These are phyloP conservation scores for Astropecten irregularis DNA, from an alignment of 53 echinoderm and acorn worm genomes.

Conservation along the genomic window DNA sequence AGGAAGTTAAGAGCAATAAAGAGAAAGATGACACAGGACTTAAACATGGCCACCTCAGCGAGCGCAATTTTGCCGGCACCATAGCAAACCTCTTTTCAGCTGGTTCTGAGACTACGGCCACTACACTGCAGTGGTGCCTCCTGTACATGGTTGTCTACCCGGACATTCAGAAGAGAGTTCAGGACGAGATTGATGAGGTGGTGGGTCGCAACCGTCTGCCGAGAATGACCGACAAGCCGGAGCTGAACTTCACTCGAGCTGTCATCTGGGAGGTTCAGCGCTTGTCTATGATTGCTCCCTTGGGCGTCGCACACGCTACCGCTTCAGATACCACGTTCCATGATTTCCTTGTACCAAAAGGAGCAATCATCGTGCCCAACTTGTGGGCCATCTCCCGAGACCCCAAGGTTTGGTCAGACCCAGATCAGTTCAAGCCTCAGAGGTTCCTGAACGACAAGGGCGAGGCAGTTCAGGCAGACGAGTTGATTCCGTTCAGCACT, in stretches of 20 bases:
- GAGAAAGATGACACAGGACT: not conserved
- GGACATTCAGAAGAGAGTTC: slow-evolving; percentile 58
- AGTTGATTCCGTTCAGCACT: slow-evolving; percentile 41
- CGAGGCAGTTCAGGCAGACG: slow-evolving; percentile 8
- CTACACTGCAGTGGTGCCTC: slow-evolving; percentile 56
- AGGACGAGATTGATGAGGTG: slow-evolving; percentile 60
- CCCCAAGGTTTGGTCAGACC: slow-evolving; percentile 34
- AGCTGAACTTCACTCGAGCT: slow-evolving; percentile 53
- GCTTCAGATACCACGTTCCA: not conserved
- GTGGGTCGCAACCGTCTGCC: slow-evolving; percentile 65
- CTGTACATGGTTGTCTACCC: slow-evolving; percentile 65
- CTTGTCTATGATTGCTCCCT: not conserved
- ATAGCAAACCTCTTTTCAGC: slow-evolving; percentile 51
- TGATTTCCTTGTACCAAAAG: slow-evolving; percentile 26
- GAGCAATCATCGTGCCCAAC: slow-evolving; percentile 40
- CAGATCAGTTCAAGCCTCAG: slow-evolving; percentile 50
- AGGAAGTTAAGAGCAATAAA: slow-evolving; percentile 3
- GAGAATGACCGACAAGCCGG: slow-evolving; percentile 40
- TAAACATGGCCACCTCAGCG: slow-evolving; percentile 5
- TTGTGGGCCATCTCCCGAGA: slow-evolving; percentile 50
- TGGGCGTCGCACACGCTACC: slow-evolving; percentile 32
- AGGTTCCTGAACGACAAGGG: slow-evolving; percentile 48
- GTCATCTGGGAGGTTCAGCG: slow-evolving; percentile 45
- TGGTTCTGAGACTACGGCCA: slow-evolving; percentile 69
- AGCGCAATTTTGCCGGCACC: slow-evolving; percentile 12